phyloP scores from a whole-genome alignment of 2,888 invertebrate genomes.

The Drosophila cognata region DNA sequence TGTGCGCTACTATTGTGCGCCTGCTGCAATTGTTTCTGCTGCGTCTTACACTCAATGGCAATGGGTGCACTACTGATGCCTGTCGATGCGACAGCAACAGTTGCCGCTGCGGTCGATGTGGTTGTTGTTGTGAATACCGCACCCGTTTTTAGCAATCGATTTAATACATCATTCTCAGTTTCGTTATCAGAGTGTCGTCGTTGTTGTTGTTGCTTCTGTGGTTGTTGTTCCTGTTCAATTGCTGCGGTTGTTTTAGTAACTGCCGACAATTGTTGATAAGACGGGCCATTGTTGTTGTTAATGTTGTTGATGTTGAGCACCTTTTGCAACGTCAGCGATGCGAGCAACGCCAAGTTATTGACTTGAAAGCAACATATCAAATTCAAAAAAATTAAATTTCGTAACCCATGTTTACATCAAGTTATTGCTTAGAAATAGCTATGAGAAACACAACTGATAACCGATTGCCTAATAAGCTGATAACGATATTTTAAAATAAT shows the following conservation, averaged over 20 bases:
- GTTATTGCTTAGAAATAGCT: neutral
- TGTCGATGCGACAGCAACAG: slow-evolving; percentile 32
- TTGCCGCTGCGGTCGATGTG: slow-evolving; percentile 30
- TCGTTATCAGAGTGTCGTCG: slow-evolving; percentile 63
- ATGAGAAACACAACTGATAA: neutral
- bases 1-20: slow-evolving; percentile 54
- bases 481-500: neutral
- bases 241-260: slow-evolving; percentile 4
- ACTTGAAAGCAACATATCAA: slow-evolving; percentile 59
- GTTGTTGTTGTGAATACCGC: slow-evolving; percentile 57
- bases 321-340: slow-evolving; percentile 79
- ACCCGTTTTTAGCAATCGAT: slow-evolving; percentile 64
- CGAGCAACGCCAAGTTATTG: slow-evolving; percentile 77
- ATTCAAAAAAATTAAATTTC: neutral
- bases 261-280: slow-evolving; percentile 46
- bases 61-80: slow-evolving; percentile 58
- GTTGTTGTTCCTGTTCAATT: slow-evolving; percentile 11
- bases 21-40: slow-evolving; percentile 44
- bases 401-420: neutral
- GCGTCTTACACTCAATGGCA: slow-evolving; percentile 57
- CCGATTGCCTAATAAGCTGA: neutral
- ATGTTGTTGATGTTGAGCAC: slow-evolving; percentile 79
- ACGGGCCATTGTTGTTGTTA: slow-evolving; percentile 48
- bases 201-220: slow-evolving; percentile 38
- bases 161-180: slow-evolving; percentile 64